These are phyloP conservation scores for Harpalus rubripes DNA, from an alignment of 2,888 invertebrate species.

Conservation along the genomic window DNA sequence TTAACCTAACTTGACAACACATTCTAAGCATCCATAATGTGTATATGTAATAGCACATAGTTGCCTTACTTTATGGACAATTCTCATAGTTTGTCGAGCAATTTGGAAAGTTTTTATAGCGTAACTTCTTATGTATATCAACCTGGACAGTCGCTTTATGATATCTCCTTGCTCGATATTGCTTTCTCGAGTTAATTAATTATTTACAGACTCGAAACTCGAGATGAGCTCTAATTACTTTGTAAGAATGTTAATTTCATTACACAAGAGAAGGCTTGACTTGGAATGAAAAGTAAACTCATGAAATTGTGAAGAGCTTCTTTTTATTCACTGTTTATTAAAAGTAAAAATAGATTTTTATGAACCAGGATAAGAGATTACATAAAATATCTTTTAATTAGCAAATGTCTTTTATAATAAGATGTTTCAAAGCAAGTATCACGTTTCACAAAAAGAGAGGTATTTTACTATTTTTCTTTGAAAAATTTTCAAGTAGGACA, in stretches of 20 bases:
- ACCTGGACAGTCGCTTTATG: constrained; percentile 50
- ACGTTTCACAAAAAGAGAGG: neutral
- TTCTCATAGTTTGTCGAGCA: constrained; percentile 49
- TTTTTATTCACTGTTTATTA: constrained; percentile 32
- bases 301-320: constrained; percentile 23
- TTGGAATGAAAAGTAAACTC: constrained; percentile 33
- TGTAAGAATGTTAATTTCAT: constrained; percentile 46
- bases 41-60: neutral
- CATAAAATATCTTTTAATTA: constrained; percentile 21
- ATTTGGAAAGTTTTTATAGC: constrained; percentile 55
- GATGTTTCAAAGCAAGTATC: neutral
- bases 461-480: neutral
- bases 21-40: too few species aligned
- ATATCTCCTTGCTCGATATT: constrained; percentile 36
- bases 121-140: constrained; percentile 58
- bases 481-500: neutral
- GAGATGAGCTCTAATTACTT: constrained; percentile 47
- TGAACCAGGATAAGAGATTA: neutral
- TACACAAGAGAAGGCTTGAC: constrained; percentile 1
- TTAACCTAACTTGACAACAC: too few species aligned
- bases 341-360: constrained; percentile 23
- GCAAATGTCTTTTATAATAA: constrained; percentile 8
- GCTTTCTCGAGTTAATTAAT: constrained; percentile 50
- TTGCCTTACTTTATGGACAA: neutral
- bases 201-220: constrained; percentile 35